Percentiles rank a stretch among this genome's conserved stretches.
Conservation (phyloP, 2,888 invertebrate genomes). For the Antheraea assamensis region DNA sequence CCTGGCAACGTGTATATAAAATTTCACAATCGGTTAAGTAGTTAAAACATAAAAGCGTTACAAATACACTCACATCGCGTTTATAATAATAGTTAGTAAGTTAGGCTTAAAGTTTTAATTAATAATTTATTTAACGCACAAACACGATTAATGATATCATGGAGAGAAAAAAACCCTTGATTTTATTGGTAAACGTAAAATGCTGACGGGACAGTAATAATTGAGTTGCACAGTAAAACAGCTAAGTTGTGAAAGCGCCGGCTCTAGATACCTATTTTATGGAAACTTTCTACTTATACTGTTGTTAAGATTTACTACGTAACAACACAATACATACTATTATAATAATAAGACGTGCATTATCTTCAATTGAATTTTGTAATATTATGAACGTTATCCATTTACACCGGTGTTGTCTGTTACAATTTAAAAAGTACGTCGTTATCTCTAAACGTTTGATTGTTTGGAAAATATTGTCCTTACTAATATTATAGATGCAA, state of each 20-base stretch:
- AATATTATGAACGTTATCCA: constrained; percentile 21
- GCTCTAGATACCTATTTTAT: constrained; percentile 48
- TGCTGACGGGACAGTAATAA: constrained; percentile 33
- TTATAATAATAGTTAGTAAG: no score
- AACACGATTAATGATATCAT: not conserved
- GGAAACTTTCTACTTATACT: constrained; percentile 55
- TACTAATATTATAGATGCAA: no score
- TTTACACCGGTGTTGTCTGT: constrained; percentile 11
- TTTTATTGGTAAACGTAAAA: constrained; percentile 33
- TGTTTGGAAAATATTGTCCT: not conserved
- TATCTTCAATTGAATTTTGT: constrained; percentile 35
- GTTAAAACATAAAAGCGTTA: no score
- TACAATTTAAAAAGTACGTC: not conserved
- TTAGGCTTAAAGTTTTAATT: no score
- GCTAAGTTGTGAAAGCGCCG: constrained; percentile 57
- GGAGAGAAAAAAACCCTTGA: not conserved
- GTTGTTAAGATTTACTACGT: constrained; percentile 41
- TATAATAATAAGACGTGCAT: constrained; percentile 33
- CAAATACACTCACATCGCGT: no score
- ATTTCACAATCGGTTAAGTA: no score
- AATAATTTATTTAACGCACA: not conserved
- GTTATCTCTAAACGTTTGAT: constrained; percentile 2
- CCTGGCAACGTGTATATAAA: no score
- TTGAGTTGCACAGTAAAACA: constrained; percentile 48
- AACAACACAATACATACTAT: constrained; percentile 34